phyloP scores from a whole-genome alignment of 2,797 vertebrate species.

The Eupleurogrammus muticus region DNA sequence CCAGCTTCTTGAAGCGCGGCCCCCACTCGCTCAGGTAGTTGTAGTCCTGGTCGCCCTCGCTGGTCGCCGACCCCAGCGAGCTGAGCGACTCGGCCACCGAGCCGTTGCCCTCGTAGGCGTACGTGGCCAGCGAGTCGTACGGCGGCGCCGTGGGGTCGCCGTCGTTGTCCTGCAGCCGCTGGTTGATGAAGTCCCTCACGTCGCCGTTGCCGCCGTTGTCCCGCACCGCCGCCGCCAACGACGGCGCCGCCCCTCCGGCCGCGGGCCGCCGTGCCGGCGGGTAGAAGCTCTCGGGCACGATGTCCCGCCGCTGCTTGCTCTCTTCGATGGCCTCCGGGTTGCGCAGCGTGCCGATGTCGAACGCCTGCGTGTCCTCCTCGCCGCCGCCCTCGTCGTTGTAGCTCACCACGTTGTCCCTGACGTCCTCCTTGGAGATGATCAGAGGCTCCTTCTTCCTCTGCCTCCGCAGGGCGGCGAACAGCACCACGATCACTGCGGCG shows the following conservation, averaged over 20 bases:
- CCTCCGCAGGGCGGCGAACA: slow-evolving; percentile 91
- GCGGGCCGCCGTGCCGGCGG: slow-evolving; percentile 85
- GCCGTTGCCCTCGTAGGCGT: slow-evolving; percentile 95
- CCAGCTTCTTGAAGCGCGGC: slow-evolving; percentile 95
- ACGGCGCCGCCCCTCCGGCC: no score
- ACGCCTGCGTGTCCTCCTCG: slow-evolving; percentile 96
- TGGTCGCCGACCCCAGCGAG: slow-evolving; percentile 92
- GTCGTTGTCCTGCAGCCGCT: slow-evolving; percentile 94
- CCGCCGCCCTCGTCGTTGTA: slow-evolving; percentile 96
- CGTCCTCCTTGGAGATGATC: slow-evolving; percentile 97
- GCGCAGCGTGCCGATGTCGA: slow-evolving; percentile 93
- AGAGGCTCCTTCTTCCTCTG: slow-evolving; percentile 95
- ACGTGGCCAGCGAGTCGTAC: slow-evolving; percentile 97
- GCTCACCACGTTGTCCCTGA: slow-evolving; percentile 95
- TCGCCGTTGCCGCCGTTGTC: slow-evolving; percentile 87
- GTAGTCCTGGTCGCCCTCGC: slow-evolving; percentile 94
- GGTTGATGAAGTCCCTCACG: slow-evolving; percentile 96
- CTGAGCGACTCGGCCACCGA: slow-evolving; percentile 93
- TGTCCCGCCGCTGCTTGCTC: slow-evolving; percentile 91
- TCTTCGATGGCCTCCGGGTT: slow-evolving; percentile 95
- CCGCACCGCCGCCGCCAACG: slow-evolving; percentile 59
- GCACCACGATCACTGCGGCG: slow-evolving; percentile 90
- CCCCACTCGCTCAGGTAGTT: slow-evolving; percentile 97
- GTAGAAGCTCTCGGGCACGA: slow-evolving; percentile 91
- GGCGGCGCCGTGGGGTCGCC: slow-evolving; percentile 92